Evolutionary conservation across 30 jellyfish, hydroid and myxozoan genomes (phyloP).

Genomic region (Morbakka virulenta): DNA sequence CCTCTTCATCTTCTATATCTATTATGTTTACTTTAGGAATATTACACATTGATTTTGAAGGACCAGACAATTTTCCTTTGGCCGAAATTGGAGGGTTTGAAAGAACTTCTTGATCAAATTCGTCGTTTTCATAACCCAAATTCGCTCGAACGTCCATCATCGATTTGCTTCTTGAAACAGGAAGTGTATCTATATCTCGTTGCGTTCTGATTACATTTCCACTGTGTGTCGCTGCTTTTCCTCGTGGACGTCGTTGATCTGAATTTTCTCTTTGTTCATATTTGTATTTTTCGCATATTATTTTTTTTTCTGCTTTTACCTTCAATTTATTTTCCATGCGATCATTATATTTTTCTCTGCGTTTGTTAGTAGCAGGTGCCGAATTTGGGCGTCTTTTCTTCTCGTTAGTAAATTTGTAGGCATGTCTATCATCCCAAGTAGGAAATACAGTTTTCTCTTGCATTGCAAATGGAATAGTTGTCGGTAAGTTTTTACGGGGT

Average conservation of each 20-base stretch:
- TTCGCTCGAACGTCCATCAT: background rate
- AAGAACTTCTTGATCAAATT: background rate
- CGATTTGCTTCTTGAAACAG: background rate
- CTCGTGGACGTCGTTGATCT: background rate
- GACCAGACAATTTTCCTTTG: background rate
- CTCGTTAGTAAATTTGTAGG: background rate
- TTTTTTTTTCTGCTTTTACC: background rate
- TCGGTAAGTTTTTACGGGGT: background rate
- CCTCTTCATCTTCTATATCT: background rate
- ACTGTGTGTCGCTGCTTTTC: background rate
- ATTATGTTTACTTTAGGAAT: background rate
- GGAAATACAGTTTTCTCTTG: background rate
- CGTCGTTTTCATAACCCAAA: background rate
- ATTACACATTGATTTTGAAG: background rate
- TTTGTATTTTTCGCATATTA: background rate
- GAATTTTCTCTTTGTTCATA: background rate
- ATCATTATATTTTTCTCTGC: background rate
- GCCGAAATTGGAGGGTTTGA: background rate
- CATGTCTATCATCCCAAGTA: background rate
- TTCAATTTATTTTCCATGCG: background rate
- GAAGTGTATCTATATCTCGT: background rate
- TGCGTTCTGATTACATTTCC: too few relatives aligned
- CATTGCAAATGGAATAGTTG: background rate
- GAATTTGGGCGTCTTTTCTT: background rate
- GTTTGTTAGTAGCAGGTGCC: background rate